Evolutionary conservation across 2,888 invertebrate species (phyloP).

Genomic region (Fissipunctia ypsillon): DNA sequence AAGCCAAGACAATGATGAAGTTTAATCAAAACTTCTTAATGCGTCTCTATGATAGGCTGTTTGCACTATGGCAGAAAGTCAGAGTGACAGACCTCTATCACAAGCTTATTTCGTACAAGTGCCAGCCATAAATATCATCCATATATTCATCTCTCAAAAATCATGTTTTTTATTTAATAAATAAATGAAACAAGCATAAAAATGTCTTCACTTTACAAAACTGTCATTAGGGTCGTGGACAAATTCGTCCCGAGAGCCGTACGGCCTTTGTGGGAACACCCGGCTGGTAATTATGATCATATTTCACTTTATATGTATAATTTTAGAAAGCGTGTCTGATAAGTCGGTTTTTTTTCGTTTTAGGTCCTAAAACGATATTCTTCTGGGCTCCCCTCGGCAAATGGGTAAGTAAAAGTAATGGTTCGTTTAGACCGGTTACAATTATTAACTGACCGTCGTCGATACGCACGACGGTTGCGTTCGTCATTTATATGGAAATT

Average conservation of each 20-base stretch:
- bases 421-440: neutral
- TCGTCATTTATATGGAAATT: neutral
- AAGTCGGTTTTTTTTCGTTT: constrained; percentile 41
- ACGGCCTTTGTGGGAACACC: constrained; percentile 98
- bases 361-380: constrained; percentile 99
- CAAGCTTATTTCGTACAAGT: neutral
- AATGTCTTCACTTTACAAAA: constrained; percentile 91
- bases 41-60: neutral
- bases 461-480: neutral
- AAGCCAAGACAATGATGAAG: neutral
- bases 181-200: constrained; percentile 49
- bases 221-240: constrained; percentile 91
- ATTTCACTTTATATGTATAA: neutral
- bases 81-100: neutral
- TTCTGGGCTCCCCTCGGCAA: constrained; percentile 99
- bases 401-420: constrained; percentile 94
- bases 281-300: constrained; percentile 93
- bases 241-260: constrained; percentile 94
- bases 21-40: constrained; percentile 11
- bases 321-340: constrained; percentile 4
- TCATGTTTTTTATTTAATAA: neutral
- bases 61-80: constrained; percentile 4
- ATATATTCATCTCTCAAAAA: no score
- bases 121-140: no score
- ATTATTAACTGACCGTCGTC: neutral